A percentile compares a stretch with the other conserved stretches of the same genome.
phyloP scores from a whole-genome alignment of 1,140 invertebrate genomes.

The Papilio helenus region DNA sequence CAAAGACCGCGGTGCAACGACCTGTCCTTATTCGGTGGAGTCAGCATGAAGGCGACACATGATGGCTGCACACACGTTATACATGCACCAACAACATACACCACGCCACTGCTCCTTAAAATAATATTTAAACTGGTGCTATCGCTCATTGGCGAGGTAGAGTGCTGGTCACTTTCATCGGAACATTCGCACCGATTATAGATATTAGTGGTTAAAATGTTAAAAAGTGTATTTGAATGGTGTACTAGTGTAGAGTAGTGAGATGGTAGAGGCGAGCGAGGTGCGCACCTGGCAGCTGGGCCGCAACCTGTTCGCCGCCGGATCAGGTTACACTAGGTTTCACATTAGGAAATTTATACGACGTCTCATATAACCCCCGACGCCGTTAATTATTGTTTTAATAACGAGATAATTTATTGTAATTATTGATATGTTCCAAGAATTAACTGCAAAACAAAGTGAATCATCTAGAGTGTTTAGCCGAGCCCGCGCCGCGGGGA shows the following conservation, averaged over 20 bases:
- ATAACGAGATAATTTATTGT: constrained; percentile 78
- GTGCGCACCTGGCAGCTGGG: constrained; percentile 73
- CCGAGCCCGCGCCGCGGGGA: constrained; percentile 60
- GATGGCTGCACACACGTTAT: constrained; percentile 44
- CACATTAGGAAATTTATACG: constrained; percentile 82
- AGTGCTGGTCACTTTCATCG: neutral
- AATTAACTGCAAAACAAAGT: constrained; percentile 79
- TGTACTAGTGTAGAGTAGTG: constrained; percentile 62
- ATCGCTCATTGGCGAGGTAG: neutral
- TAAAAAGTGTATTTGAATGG: constrained; percentile 66
- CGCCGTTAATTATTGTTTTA: constrained; percentile 80
- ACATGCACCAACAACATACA: constrained; percentile 37
- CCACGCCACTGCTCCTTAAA: constrained; percentile 35
- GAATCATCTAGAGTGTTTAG: constrained; percentile 71
- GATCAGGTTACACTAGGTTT: constrained; percentile 79
- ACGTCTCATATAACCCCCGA: constrained; percentile 77
- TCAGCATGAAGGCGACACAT: constrained; percentile 63
- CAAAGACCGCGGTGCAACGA: constrained; percentile 76
- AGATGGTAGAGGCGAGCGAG: constrained; percentile 48
- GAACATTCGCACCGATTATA: constrained; percentile 40
- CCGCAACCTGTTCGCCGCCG: constrained; percentile 69
- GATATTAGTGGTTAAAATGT: constrained; percentile 59
- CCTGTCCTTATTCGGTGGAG: constrained; percentile 80
- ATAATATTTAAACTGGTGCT: neutral
- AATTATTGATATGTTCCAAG: constrained; percentile 78